Evolutionary conservation across 2,888 invertebrate genomes (phyloP).

Genomic region (Eupithecia exiguata): DNA sequence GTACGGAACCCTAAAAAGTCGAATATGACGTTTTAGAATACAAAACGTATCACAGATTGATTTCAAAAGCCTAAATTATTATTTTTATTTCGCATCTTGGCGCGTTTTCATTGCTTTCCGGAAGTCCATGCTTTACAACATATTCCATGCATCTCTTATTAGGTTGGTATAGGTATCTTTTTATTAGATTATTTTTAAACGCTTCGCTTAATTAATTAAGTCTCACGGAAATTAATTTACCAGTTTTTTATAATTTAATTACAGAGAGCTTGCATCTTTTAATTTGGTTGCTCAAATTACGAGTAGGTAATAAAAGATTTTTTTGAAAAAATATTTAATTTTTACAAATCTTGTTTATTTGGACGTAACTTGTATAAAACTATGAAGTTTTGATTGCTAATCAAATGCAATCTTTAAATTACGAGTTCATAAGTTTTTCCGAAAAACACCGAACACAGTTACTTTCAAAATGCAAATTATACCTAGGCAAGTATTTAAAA

Average conservation of each 20-base stretch:
- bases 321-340: background rate
- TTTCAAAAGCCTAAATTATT: background rate
- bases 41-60: background rate
- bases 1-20: no score
- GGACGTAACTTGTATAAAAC: background rate
- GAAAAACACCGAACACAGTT: background rate
- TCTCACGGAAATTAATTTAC: conserved; percentile 27
- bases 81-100: background rate
- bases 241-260: conserved; percentile 19
- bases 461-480: background rate
- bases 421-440: background rate
- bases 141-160: conserved; percentile 6
- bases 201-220: conserved; percentile 24
- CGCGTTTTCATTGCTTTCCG: background rate
- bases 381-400: background rate
- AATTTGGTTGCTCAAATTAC: conserved; percentile 1
- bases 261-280: conserved; percentile 11
- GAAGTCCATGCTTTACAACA: conserved; percentile 18
- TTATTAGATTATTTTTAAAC: conserved; percentile 23
- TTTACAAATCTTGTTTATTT: background rate
- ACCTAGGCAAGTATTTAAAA: background rate
- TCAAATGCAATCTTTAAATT: background rate
- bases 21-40: background rate
- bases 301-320: background rate
- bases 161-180: background rate